Percentiles rank a stretch among this genome's conserved stretches.
These are phyloP conservation scores for Halocynthia roretzi DNA, from an alignment of 23 tunicate species.

Conservation along the genomic window DNA sequence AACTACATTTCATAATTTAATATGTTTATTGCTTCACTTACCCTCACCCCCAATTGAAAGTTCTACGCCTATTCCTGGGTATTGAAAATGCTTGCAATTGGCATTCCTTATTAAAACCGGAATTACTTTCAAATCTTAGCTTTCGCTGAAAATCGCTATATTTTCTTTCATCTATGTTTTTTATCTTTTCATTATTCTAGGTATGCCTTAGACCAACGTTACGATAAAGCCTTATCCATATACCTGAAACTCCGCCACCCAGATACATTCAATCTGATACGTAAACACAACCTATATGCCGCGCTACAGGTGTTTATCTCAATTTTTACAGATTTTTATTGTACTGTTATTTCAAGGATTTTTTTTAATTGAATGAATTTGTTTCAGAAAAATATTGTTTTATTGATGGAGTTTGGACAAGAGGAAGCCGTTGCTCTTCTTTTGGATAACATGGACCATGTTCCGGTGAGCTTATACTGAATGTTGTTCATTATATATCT, in stretches of 20 bases:
- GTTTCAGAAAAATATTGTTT: constrained; percentile 64
- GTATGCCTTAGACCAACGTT: constrained; percentile 66
- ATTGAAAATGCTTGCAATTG: too few relatives aligned
- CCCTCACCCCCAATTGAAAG: too few relatives aligned
- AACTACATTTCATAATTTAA: too few relatives aligned
- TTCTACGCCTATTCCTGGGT: too few relatives aligned
- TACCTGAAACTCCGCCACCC: constrained; percentile 78
- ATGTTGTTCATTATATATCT: neutral
- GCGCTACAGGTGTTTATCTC: constrained; percentile 42
- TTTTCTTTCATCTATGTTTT: neutral
- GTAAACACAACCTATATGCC: constrained; percentile 74
- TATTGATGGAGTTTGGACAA: constrained; percentile 61
- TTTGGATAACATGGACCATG: constrained; percentile 80
- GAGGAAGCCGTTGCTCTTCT: constrained; percentile 67
- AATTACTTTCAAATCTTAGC: too few relatives aligned
- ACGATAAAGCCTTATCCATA: constrained; percentile 56
- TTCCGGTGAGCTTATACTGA: constrained; percentile 47
- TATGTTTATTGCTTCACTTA: too few relatives aligned
- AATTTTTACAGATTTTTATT: neutral
- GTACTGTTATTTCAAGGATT: neutral
- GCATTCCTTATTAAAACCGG: too few relatives aligned
- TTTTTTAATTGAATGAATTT: neutral
- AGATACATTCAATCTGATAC: constrained; percentile 67
- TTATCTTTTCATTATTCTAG: constrained; percentile 11
- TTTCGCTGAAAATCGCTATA: too few relatives aligned